Conservation (phyloP, 1,140 invertebrate genomes). For the Spodoptera litura region DNA sequence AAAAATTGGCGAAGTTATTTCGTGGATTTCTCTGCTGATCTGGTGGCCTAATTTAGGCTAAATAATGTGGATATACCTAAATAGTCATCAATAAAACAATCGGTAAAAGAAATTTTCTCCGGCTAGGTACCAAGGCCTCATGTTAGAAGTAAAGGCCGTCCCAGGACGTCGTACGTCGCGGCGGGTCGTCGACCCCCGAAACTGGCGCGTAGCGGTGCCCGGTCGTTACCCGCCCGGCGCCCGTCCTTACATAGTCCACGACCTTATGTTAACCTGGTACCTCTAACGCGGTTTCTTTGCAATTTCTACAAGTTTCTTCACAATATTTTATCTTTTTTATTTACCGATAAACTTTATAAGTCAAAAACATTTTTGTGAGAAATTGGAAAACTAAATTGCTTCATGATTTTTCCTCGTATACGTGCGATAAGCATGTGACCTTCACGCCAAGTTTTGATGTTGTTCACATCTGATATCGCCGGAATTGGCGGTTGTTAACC, state of each 20-base stretch:
- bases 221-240: slow-evolving; percentile 77
- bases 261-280: slow-evolving; percentile 82
- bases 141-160: slow-evolving; percentile 67
- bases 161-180: slow-evolving; percentile 75
- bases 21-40: neutral
- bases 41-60: neutral
- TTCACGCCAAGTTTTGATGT: slow-evolving; percentile 33
- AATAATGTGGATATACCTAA: neutral
- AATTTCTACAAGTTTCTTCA: slow-evolving; percentile 19
- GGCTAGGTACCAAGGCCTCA: slow-evolving; percentile 71
- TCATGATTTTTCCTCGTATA: slow-evolving; percentile 17
- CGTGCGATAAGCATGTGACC: slow-evolving; percentile 35
- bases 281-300: slow-evolving; percentile 47
- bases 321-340: neutral
- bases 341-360: neutral
- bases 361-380: neutral
- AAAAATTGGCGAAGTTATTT: too few relatives aligned
- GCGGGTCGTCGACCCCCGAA: slow-evolving; percentile 80
- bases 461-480: slow-evolving; percentile 34
- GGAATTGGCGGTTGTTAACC: slow-evolving; percentile 46
- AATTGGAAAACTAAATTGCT: neutral
- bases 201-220: slow-evolving; percentile 83
- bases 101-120: slow-evolving; percentile 41
- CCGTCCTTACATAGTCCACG: slow-evolving; percentile 76
- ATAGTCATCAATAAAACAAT: slow-evolving; percentile 21